phyloP scores from a whole-genome alignment of 2,888 invertebrate genomes.

The Heteromurus nitidus region DNA sequence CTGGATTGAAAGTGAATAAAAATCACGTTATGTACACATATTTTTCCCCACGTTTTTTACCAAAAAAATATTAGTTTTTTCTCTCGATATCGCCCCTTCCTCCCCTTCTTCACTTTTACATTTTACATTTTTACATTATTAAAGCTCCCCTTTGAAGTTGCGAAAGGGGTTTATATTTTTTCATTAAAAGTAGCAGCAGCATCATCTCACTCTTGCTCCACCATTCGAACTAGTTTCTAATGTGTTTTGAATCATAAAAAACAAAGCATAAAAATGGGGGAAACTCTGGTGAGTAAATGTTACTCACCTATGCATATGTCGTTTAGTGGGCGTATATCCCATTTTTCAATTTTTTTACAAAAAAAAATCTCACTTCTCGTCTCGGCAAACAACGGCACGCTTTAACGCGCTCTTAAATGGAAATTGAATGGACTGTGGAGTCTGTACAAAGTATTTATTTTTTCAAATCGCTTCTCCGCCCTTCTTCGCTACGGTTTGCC shows the following conservation, averaged over 20 bases:
- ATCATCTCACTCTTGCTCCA: background rate
- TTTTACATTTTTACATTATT: constrained; percentile 10
- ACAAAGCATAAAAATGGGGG: background rate
- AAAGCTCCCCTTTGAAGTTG: background rate
- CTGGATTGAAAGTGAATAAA: background rate
- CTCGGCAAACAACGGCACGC: constrained; percentile 51
- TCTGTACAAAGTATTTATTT: background rate
- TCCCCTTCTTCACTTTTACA: background rate
- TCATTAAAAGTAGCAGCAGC: background rate
- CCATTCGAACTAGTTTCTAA: background rate
- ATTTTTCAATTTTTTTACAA: constrained; percentile 2
- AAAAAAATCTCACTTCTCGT: too few species aligned
- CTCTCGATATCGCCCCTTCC: too few species aligned
- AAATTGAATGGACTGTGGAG: too few species aligned
- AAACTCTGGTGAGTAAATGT: background rate
- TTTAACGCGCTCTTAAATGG: constrained; percentile 28
- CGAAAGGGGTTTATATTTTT: background rate
- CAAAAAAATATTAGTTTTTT: too few species aligned
- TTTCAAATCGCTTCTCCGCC: constrained; percentile 29
- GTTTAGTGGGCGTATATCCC: constrained; percentile 24
- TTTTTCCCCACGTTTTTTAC: constrained; percentile 2
- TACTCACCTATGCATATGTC: background rate
- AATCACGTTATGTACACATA: background rate
- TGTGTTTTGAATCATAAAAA: background rate
- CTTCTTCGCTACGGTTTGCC: constrained; percentile 1